Evolutionary conservation across 2,797 vertebrate species (phyloP), one percentile per base, ranked within the genome.

Genomic region (Melanotaenia pygmaea): DNA sequence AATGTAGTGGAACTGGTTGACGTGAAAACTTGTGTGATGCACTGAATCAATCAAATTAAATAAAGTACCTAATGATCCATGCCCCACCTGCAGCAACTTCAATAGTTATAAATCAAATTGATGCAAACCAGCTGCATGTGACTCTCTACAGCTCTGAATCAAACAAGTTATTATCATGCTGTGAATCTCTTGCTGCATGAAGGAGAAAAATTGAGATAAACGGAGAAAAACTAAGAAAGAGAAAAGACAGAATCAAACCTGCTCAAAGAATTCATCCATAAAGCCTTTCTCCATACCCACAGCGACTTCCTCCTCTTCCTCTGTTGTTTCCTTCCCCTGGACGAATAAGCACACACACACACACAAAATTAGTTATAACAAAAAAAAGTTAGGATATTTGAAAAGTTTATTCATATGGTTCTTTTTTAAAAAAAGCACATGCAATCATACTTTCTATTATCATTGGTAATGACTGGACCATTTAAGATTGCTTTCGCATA

Each of bases 231-330:
- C 3, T 60, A 8, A 26, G 8, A 76, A 1, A 34, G 24, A 67
- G 13, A 75, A 3, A 59, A 59, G 5, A 16, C 10, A 45, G 59
- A 85, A 53, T 79, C 93, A 82, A 92, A 99, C 98, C 96, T 98
- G 97, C 79, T 98, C 97, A 34, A 99, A 99, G 95, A 99, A 99
- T 86, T 98, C 97, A 0, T 98, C 97, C 97, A 99, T 98, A 73
- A 98, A 99, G 84, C 94, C 97, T 81, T 97, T 96, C 79, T 98
- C 97, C 94, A 98, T 91, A 0, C 95, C 95, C 74, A 98, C 96
- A 0, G 95, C 92, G 37, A 99, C 96, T 77, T 98, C 97, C 53
- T 98, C 97, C 8, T 98, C 96, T 1, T 98, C 97, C 0, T 97
- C 97, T 0, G 94, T 94, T 0, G 94, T 95, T 90, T 97, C 97